These are phyloP conservation scores for Hemicentrotus pulcherrimus DNA, from an alignment of 35 echinoderm and acorn worm genomes.

Conservation along the genomic window DNA sequence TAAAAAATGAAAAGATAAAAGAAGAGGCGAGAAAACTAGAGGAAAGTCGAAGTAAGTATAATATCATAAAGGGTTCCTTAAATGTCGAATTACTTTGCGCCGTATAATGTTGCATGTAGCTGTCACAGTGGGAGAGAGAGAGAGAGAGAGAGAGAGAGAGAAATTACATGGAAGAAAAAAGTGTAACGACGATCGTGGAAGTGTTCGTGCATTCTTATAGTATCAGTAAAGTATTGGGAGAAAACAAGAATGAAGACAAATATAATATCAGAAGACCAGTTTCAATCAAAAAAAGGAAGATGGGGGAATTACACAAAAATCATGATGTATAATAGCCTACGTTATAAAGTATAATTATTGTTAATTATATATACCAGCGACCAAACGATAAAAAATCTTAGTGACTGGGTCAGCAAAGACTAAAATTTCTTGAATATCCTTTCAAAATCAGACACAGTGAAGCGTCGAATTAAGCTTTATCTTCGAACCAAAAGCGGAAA, in stretches of 20 bases:
- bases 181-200: not conserved
- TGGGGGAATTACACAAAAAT: no score
- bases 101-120: no score
- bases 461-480: conserved; percentile 81
- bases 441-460: conserved; percentile 23
- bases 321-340: no score
- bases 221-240: not conserved
- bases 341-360: no score
- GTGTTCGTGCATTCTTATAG: not conserved
- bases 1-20: conserved; percentile 13
- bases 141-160: no score
- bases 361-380: no score
- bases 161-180: no score
- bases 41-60: not conserved
- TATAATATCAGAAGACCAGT: not conserved
- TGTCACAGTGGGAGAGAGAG: no score
- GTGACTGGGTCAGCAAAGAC: not conserved
- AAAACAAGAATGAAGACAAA: not conserved
- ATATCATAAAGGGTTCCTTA: not conserved
- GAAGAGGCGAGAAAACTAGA: not conserved
- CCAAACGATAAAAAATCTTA: no score
- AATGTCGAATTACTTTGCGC: no score
- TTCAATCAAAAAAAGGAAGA: no score
- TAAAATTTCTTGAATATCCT: not conserved
- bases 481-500: conserved; percentile 70